phyloP scores from a whole-genome alignment of 2,888 invertebrate genomes.

The Lottia gigantea region DNA sequence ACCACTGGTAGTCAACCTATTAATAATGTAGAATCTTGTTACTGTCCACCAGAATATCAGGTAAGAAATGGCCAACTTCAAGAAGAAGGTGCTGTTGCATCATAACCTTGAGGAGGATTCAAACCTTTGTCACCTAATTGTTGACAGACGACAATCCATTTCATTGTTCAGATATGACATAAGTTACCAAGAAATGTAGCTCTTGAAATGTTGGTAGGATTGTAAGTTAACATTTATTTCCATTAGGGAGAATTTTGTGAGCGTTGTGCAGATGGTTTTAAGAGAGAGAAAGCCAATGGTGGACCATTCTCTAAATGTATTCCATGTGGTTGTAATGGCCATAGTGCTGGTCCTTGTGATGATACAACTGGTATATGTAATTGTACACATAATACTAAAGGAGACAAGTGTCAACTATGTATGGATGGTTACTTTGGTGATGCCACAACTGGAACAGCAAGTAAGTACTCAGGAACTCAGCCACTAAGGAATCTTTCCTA shows the following conservation, averaged over 20 bases:
- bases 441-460: conserved; percentile 81
- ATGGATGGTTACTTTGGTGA: conserved; percentile 94
- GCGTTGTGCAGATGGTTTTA: conserved; percentile 90
- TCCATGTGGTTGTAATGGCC: conserved; percentile 98
- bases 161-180: too few relatives aligned
- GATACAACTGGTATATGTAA: conserved; percentile 80
- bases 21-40: conserved; percentile 85
- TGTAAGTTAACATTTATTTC: conserved; percentile 14
- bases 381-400: conserved; percentile 96
- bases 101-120: too few relatives aligned
- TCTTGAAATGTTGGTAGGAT: not conserved
- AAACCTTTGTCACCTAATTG: too few relatives aligned
- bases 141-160: too few relatives aligned
- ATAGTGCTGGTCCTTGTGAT: conserved; percentile 94
- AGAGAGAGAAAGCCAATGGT: conserved; percentile 87
- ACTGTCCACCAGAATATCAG: conserved; percentile 75
- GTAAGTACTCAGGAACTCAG: too few relatives aligned
- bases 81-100: too few relatives aligned
- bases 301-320: conserved; percentile 93
- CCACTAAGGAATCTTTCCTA: too few relatives aligned
- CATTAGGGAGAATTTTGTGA: conserved; percentile 76
- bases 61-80: conserved; percentile 72
- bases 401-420: conserved; percentile 92
- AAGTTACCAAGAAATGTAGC: too few relatives aligned
- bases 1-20: conserved; percentile 19